Base-by-base conservation (phyloP, 2,888 invertebrate species). In the Mythimna vitellina region DNA sequence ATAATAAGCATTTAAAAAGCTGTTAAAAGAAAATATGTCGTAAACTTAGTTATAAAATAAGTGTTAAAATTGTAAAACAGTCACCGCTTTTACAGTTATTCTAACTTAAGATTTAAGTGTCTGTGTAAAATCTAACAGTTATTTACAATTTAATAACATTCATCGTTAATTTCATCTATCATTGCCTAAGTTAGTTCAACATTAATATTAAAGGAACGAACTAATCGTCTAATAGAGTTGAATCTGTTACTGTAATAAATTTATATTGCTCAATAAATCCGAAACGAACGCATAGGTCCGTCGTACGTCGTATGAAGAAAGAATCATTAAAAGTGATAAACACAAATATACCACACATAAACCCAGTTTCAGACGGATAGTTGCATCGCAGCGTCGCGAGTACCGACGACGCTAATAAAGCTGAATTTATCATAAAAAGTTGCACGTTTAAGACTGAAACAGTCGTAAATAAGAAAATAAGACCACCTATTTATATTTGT, bases 391-490 rank as follows among this genome's bases (percentile, higher is more conserved):
- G 92, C 91, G 90, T 91, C 89, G 89, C 86, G 76, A 87, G 86
- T 82, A 88, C 79, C 87, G 87, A 86, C 88, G 84, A 87, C 85
- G 83, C 90, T 89, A 91, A 93, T 95, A 95, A 94, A 93, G 80
- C 82, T 86, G 88, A 93, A 93, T 93, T 93, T 93, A 95, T 94
- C 93, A 94, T 94, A 94, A 94, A 95, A 95, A 94, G 92, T 94
- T 93, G 92, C 93, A 91, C 93, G 94, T 94, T 92, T 92, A 93
- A 92, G 90, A 92, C 92, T 92, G 90, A 92, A 94, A 93, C 92
- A 92, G 92, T 90, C 93, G 89, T 95, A 94, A 95, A 95, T 93
- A 94, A 93, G 89, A 93, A 94, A 94, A 95, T 94, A 93, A 93
- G 92, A 93, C 89, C 92, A 89, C 89, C 93, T 95, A 94, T 95